Base-by-base conservation (phyloP, 2,113 vertebrate species). In the Sisor rabdophorus region DNA sequence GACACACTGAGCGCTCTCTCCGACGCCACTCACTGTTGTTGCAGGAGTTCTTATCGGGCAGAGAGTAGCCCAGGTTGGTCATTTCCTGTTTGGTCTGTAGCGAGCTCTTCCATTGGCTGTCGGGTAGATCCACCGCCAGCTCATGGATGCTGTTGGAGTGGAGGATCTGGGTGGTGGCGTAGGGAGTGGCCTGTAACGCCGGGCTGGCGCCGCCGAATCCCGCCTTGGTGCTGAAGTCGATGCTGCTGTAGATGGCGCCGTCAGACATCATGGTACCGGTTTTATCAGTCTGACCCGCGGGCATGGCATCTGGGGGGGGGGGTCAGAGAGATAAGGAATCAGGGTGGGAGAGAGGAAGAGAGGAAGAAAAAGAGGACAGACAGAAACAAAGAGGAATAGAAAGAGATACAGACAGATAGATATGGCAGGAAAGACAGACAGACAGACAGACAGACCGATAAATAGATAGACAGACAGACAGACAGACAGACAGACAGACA, bases 181-280 rank as follows among this genome's bases (percentile, higher is more conserved):
- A 99, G 0, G 97, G 97, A 0, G 95, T 98, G 26, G 96, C 95
- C 86, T 99, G 97, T 0, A 94, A 95, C 69, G 93, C 93, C 85
- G 97, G 97, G 83, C 95, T 93, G 60, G 95, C 94, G 87, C 95
- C 96, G 89, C 95, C 95, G 89, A 96, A 99, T 82, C 91, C 95
- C 60, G 93, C 92, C 91, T 99, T 98, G 22, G 95, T 98, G 65
- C 95, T 98, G 86, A 99, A 98, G 89, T 99, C 97, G 65, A 99
- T 99, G 90, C 96, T 98, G 89, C 97, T 99, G 86, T 99, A 99
- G 91, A 99, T 99, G 87, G 96, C 97, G 82, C 97, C 96, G 58
- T 99, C 97, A 0, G 97, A 99, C 55, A 99, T 93, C 96, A 99
- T 98, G 1, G 97, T 98, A 65, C 95, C 94, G 0, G 92, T 94